These are phyloP conservation scores for Portunus trituberculatus DNA, from an alignment of 1,140 invertebrate genomes.

Conservation along the genomic window DNA sequence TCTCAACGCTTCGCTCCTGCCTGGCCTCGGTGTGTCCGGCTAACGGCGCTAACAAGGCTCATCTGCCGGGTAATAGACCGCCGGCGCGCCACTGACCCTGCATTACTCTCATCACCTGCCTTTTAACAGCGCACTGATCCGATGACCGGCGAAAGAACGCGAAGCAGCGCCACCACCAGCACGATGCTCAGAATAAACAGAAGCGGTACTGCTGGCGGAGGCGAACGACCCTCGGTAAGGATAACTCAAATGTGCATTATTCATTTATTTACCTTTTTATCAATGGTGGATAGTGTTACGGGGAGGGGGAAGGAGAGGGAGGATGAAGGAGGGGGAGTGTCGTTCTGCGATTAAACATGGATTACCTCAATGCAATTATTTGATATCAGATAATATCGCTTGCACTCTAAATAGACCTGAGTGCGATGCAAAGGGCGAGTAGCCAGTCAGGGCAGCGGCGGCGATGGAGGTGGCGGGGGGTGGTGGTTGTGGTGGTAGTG, in stretches of 20 bases:
- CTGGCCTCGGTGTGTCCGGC: background rate
- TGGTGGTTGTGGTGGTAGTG: background rate
- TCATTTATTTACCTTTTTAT: constrained; percentile 6
- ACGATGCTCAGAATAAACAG: background rate
- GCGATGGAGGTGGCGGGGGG: background rate
- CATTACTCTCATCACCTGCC: background rate
- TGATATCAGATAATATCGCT: constrained; percentile 45
- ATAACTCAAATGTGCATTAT: constrained; percentile 39
- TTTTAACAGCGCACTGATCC: constrained; percentile 1
- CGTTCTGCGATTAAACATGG: constrained; percentile 39
- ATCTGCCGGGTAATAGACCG: constrained; percentile 10
- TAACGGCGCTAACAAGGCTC: background rate
- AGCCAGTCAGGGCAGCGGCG: background rate
- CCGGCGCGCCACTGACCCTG: background rate
- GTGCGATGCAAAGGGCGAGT: constrained; percentile 6
- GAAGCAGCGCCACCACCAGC: background rate
- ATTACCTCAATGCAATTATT: constrained; percentile 37
- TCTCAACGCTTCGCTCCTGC: background rate
- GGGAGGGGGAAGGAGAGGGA: background rate
- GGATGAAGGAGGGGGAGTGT: background rate
- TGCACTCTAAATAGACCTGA: constrained; percentile 12
- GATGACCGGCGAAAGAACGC: background rate
- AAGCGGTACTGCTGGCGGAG: background rate
- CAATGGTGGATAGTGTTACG: background rate
- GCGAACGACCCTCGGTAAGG: constrained; percentile 15